These are phyloP conservation scores for Drosophila simulans DNA, from an alignment of 1,140 invertebrate genomes.

Conservation along the genomic window DNA sequence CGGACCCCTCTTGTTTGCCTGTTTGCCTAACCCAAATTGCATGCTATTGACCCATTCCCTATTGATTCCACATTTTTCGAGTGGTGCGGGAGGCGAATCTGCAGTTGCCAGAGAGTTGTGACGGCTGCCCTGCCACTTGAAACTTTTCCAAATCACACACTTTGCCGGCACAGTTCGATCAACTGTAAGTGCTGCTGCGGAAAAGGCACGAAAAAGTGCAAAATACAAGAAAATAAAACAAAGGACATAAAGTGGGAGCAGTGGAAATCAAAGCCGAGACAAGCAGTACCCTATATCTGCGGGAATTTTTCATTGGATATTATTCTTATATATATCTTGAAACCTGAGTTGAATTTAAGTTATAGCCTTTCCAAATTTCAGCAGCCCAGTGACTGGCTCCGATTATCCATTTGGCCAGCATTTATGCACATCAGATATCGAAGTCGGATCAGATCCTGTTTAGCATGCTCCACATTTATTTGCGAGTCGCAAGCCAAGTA, in stretches of 20 bases:
- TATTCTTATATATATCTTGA: no score
- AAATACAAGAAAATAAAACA: slow-evolving; percentile 38
- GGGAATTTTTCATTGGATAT: no score
- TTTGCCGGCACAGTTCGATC: slow-evolving; percentile 66
- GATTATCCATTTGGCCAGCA: slow-evolving; percentile 10
- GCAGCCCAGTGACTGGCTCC: not conserved
- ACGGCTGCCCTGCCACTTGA: slow-evolving; percentile 56
- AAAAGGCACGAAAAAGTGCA: slow-evolving; percentile 27
- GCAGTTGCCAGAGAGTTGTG: slow-evolving; percentile 21
- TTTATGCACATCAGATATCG: slow-evolving; percentile 8
- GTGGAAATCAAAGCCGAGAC: not conserved
- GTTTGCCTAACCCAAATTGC: slow-evolving; percentile 80
- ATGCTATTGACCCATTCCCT: slow-evolving; percentile 74
- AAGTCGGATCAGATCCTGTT: slow-evolving; percentile 19
- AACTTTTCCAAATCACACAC: slow-evolving; percentile 65
- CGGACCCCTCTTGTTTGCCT: slow-evolving; percentile 27
- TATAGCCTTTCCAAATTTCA: not conserved
- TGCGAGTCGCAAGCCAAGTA: slow-evolving; percentile 1
- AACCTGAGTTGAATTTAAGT: not conserved
- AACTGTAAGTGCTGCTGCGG: slow-evolving; percentile 46
- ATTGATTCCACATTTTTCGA: slow-evolving; percentile 70
- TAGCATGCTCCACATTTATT: slow-evolving; percentile 30
- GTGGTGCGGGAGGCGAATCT: slow-evolving; percentile 26
- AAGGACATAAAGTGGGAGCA: slow-evolving; percentile 13
- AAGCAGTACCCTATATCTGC: not conserved